phyloP scores from a whole-genome alignment of 2,888 invertebrate species.

The Catocala fraxini region DNA sequence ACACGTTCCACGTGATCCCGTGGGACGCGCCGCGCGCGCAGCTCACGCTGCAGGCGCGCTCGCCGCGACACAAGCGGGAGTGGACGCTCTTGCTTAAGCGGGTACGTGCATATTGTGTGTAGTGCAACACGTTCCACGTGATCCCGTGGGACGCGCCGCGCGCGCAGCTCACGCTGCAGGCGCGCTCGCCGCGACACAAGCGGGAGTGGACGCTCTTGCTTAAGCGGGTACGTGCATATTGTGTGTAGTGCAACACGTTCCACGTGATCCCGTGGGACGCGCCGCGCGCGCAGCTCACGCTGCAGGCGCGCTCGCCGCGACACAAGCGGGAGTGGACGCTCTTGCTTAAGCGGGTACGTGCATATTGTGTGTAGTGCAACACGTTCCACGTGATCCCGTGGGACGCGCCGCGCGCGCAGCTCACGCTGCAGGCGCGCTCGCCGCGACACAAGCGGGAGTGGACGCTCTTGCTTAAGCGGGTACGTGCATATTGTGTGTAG shows the following conservation, averaged over 20 bases:
- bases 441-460: constrained; percentile 94
- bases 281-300: constrained; percentile 95
- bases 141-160: constrained; percentile 98
- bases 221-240: constrained; percentile 81
- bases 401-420: constrained; percentile 97
- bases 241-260: constrained; percentile 85
- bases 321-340: constrained; percentile 93
- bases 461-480: constrained; percentile 87
- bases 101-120: constrained; percentile 66
- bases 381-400: constrained; percentile 98
- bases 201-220: constrained; percentile 89
- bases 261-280: constrained; percentile 99
- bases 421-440: constrained; percentile 95
- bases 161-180: constrained; percentile 95
- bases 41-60: constrained; percentile 95
- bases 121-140: constrained; percentile 92
- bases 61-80: constrained; percentile 94
- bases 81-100: constrained; percentile 87
- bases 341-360: constrained; percentile 85
- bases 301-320: constrained; percentile 93
- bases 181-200: constrained; percentile 94
- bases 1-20: constrained; percentile 97
- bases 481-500: constrained; percentile 56
- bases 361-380: background rate
- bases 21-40: constrained; percentile 98